Evolutionary conservation across 2,888 invertebrate species (phyloP).

Genomic region (Folsomia manolachei): DNA sequence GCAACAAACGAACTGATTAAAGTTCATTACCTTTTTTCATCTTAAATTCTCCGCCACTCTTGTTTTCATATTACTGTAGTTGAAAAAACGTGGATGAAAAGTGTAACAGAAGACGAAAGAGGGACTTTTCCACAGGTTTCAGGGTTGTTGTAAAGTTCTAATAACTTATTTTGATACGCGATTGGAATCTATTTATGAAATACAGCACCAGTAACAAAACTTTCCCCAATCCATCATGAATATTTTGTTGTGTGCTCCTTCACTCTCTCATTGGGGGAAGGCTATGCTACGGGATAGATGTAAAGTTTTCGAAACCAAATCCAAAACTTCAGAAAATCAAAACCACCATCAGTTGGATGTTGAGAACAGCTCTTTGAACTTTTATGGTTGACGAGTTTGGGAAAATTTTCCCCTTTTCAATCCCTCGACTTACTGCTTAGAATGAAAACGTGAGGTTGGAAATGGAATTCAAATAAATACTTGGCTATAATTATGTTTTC

Average conservation of each 20-base stretch:
- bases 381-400: background rate
- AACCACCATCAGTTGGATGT: background rate
- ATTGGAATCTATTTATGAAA: background rate
- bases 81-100: too few species aligned
- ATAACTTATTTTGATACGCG: background rate
- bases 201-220: background rate
- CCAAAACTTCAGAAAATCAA: background rate
- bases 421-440: too few species aligned
- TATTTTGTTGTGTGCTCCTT: background rate
- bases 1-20: background rate
- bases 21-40: background rate
- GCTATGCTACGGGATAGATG: too few species aligned
- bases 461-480: background rate
- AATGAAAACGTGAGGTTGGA: too few species aligned
- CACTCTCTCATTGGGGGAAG: too few species aligned
- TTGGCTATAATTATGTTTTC: background rate
- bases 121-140: too few species aligned
- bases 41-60: background rate
- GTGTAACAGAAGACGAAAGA: too few species aligned
- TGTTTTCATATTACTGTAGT: too few species aligned
- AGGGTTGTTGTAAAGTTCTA: too few species aligned
- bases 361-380: background rate
- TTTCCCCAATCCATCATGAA: background rate
- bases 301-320: background rate
- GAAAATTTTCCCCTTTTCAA: background rate